phyloP scores from a whole-genome alignment of 2,888 invertebrate species.

The Lingula anatina region DNA sequence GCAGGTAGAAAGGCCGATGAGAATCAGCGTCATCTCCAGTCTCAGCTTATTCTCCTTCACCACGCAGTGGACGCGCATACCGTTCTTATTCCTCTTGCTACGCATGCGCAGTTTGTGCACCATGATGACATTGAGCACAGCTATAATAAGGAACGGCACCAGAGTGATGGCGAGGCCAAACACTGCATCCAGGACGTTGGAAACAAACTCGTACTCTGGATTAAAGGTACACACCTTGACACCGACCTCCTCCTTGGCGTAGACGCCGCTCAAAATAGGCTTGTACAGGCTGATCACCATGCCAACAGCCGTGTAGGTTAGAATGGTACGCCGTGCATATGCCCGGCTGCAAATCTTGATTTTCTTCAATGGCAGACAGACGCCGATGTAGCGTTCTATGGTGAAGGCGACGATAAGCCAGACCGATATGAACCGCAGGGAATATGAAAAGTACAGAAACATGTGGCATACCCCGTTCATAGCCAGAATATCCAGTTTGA shows the following conservation, averaged over 20 bases:
- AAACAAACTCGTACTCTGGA: slow-evolving; percentile 14
- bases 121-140: slow-evolving; percentile 29
- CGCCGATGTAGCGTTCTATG: slow-evolving; percentile 42
- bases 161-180: slow-evolving; percentile 29
- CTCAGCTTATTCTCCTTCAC: slow-evolving; percentile 34
- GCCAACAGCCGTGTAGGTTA: slow-evolving; percentile 18
- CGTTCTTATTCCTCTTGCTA: slow-evolving; percentile 14
- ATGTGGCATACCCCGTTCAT: slow-evolving; percentile 62
- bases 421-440: slow-evolving; percentile 38
- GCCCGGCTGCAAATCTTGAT: slow-evolving; percentile 27
- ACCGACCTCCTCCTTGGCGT: too few species aligned
- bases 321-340: slow-evolving; percentile 24
- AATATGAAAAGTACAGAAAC: slow-evolving; percentile 63
- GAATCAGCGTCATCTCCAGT: slow-evolving; percentile 40
- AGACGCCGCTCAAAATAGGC: slow-evolving; percentile 29
- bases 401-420: slow-evolving; percentile 46
- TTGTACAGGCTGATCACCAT: slow-evolving; percentile 31
- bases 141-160: slow-evolving; percentile 32
- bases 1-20: slow-evolving; percentile 39
- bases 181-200: slow-evolving; percentile 32
- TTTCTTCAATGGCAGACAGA: slow-evolving; percentile 39
- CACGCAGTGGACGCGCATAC: too few species aligned
- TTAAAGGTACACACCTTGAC: slow-evolving; percentile 21
- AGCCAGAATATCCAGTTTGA: too few species aligned
- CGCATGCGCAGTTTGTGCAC: slow-evolving; percentile 20